Conservation (phyloP, 2,888 invertebrate species). For the Parnassius mnemosyne region DNA sequence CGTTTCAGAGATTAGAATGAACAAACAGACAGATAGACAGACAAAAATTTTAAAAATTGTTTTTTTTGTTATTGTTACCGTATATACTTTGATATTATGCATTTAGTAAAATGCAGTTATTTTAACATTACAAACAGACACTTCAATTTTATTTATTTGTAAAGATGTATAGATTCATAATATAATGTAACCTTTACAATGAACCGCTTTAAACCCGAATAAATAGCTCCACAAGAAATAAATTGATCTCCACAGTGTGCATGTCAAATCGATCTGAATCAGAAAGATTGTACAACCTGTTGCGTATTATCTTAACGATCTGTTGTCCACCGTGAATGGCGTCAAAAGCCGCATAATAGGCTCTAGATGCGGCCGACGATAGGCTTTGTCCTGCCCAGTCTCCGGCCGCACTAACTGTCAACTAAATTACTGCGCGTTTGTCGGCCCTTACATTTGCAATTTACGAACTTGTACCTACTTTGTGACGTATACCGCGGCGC, state of each 20-base stretch:
- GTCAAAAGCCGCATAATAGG: constrained; percentile 74
- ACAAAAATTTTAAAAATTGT: no score
- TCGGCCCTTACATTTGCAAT: constrained; percentile 69
- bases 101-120: no score
- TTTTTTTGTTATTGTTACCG: no score
- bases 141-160: no score
- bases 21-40: no score
- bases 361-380: constrained; percentile 70
- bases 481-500: constrained; percentile 55
- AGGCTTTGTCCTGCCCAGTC: constrained; percentile 57
- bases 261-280: constrained; percentile 28
- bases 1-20: no score
- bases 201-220: no score
- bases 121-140: no score
- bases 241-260: background rate
- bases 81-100: no score
- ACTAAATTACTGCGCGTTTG: constrained; percentile 74
- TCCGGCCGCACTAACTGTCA: constrained; percentile 63
- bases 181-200: no score
- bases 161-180: no score
- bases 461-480: constrained; percentile 62
- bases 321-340: constrained; percentile 53
- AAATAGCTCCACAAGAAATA: no score
- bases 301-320: constrained; percentile 57
- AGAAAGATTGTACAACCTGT: constrained; percentile 32